Evolutionary conservation across 30 jellyfish, hydroid and myxozoan genomes (phyloP).

Genomic region (Rhopilema esculentum): DNA sequence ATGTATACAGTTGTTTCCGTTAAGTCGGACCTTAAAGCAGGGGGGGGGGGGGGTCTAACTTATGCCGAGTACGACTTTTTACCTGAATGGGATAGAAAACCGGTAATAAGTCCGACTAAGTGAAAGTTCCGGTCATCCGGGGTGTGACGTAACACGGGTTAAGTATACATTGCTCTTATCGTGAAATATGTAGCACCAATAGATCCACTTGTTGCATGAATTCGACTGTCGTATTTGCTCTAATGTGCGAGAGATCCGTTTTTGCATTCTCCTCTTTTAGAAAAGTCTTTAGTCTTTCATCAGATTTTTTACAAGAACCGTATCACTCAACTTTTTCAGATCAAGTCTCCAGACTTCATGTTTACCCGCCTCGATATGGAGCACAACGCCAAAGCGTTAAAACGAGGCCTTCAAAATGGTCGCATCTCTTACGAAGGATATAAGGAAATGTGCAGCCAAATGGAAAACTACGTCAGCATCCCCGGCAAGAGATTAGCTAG

Average conservation of each 20-base stretch:
- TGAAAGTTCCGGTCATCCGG: no score
- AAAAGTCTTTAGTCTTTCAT: not conserved
- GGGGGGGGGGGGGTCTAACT: no score
- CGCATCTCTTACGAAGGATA: slow-evolving; percentile 53
- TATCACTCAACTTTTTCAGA: slow-evolving; percentile 5
- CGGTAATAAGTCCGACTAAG: no score
- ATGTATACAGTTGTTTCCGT: no score
- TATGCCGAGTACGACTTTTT: no score
- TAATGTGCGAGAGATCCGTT: not conserved
- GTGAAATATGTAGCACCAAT: no score
- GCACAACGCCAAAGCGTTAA: slow-evolving; percentile 71
- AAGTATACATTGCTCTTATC: no score
- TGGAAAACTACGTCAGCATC: slow-evolving; percentile 75
- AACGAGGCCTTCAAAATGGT: slow-evolving; percentile 71
- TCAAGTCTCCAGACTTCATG: slow-evolving; percentile 76
- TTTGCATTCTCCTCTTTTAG: not conserved
- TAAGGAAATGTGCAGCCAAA: slow-evolving; percentile 39
- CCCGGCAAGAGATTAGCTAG: slow-evolving; percentile 76
- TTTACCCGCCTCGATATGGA: slow-evolving; percentile 89
- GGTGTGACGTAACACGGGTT: no score
- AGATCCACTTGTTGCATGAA: no score
- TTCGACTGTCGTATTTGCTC: no score
- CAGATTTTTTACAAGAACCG: not conserved
- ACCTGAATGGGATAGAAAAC: no score
- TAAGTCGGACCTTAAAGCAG: no score